Conservation (phyloP, 2,113 vertebrate genomes). For the Thalassarche chlororhynchos region DNA sequence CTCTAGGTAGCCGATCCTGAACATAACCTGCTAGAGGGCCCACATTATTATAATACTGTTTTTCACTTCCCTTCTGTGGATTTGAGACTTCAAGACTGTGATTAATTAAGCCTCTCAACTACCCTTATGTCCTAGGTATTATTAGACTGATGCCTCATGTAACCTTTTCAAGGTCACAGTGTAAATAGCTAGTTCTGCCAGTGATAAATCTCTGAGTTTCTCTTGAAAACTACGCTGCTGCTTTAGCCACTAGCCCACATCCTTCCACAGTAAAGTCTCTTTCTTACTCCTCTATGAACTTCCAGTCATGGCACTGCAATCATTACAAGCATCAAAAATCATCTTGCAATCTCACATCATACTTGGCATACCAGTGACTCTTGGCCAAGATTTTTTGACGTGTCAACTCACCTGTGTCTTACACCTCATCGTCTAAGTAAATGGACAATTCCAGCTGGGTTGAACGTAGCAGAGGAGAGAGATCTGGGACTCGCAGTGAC, state of each 20-base stretch:
- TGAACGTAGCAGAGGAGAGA: neutral
- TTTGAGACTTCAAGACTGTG: neutral
- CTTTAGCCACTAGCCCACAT: neutral
- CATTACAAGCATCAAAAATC: neutral
- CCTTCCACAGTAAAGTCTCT: neutral
- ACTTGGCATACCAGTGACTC: neutral
- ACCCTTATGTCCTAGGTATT: neutral
- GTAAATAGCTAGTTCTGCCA: neutral
- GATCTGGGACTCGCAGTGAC: neutral
- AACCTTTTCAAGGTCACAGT: neutral
- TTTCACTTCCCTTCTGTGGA: neutral
- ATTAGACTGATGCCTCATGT: neutral
- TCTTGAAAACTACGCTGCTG: neutral
- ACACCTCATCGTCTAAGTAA: neutral
- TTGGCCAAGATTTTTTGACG: neutral
- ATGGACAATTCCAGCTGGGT: neutral
- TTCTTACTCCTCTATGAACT: neutral
- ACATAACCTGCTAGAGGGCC: neutral
- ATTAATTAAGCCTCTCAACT: neutral
- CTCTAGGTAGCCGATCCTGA: neutral
- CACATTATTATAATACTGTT: neutral
- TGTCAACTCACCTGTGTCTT: neutral
- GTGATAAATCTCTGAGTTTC: neutral
- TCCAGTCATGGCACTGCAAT: neutral
- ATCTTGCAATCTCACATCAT: neutral